These are phyloP conservation scores for Coptodon bakossiorum DNA, from an alignment of 2,113 vertebrate genomes.

Conservation along the genomic window DNA sequence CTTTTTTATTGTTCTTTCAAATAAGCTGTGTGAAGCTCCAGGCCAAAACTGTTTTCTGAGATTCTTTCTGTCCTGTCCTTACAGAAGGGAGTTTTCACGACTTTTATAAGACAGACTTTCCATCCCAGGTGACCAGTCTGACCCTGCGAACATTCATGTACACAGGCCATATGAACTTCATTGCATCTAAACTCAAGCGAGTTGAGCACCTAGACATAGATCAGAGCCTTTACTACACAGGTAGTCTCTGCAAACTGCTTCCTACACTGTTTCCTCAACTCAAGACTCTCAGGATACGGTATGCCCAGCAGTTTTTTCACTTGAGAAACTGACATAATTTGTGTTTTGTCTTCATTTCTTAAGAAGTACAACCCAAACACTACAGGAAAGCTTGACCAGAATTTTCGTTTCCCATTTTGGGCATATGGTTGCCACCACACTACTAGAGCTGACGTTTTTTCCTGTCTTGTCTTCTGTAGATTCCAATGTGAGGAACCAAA, in stretches of 20 bases:
- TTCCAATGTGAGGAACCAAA: slow-evolving; percentile 46
- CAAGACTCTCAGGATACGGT: too few relatives aligned
- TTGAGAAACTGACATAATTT: too few relatives aligned
- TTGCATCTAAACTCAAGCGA: slow-evolving; percentile 29
- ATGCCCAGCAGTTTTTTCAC: too few relatives aligned
- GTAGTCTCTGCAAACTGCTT: too few relatives aligned
- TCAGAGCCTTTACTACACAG: neutral
- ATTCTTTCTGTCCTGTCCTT: neutral
- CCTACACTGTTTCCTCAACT: too few relatives aligned
- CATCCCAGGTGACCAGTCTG: slow-evolving; percentile 31
- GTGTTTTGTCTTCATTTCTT: too few relatives aligned
- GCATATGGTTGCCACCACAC: rapidly evolving
- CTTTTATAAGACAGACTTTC: slow-evolving; percentile 34
- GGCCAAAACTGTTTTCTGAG: neutral
- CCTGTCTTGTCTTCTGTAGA: neutral
- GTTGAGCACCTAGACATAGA: slow-evolving; percentile 53
- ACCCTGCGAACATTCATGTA: slow-evolving; percentile 38
- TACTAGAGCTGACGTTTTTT: neutral
- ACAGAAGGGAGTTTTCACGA: slow-evolving; percentile 39
- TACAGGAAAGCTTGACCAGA: rapidly evolving
- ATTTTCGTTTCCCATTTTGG: neutral
- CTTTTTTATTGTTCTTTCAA: too few relatives aligned
- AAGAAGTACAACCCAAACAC: too few relatives aligned
- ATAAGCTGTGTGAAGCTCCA: neutral
- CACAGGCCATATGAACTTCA: slow-evolving; percentile 47